Evolutionary conservation across 2,797 vertebrate species (phyloP).

Genomic region (Pteronotus mesoamericanus): DNA sequence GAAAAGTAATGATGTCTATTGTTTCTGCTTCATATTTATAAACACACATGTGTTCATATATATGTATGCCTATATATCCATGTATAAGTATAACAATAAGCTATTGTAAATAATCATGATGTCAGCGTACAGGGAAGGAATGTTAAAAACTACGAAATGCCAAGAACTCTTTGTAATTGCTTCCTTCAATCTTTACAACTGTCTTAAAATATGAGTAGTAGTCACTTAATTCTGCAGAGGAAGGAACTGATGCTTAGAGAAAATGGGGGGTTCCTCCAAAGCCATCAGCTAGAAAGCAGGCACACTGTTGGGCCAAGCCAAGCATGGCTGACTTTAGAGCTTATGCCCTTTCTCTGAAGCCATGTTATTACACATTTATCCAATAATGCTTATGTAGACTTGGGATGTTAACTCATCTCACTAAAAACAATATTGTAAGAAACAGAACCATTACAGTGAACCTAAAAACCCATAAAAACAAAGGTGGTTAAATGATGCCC

Average conservation of each 20-base stretch:
- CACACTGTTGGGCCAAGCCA: not conserved
- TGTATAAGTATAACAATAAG: not conserved
- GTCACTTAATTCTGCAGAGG: not conserved
- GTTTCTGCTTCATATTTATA: slow-evolving; percentile 1
- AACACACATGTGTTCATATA: not conserved
- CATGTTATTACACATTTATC: not conserved
- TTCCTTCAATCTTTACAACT: not conserved
- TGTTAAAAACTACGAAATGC: not conserved
- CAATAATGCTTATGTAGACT: not conserved
- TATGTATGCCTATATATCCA: not conserved
- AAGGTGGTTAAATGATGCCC: not conserved
- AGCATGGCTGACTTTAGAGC: not conserved
- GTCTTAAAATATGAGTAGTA: not conserved
- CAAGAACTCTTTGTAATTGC: not conserved
- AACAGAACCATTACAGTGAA: not conserved
- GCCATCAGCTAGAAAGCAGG: not conserved
- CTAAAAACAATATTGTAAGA: not conserved
- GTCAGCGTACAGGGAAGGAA: not conserved
- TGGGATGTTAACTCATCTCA: not conserved
- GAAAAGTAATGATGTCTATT: not conserved
- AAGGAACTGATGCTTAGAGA: not conserved
- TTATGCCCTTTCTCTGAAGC: not conserved
- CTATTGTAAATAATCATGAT: not conserved
- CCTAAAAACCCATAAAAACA: not conserved
- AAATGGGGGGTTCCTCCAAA: not conserved